A percentile compares a stretch with the other conserved stretches of the same genome.
phyloP scores from a whole-genome alignment of 2,888 invertebrate genomes.

The Colostygia pectinataria region DNA sequence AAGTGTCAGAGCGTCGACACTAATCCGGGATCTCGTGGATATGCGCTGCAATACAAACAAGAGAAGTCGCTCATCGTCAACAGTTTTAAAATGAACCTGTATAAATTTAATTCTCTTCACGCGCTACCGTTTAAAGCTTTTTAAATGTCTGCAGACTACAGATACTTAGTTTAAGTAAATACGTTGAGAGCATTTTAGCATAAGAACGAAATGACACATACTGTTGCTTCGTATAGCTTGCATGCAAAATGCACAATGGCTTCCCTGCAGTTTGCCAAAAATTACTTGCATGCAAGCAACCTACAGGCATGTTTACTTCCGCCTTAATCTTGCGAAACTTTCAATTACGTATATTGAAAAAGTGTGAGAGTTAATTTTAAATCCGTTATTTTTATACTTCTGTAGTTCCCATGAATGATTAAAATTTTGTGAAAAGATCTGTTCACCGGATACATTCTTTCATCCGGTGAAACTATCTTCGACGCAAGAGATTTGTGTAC shows the following conservation, averaged over 20 bases:
- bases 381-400: too few species aligned
- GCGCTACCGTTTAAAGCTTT: slow-evolving; percentile 3
- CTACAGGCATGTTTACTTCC: too few species aligned
- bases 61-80: slow-evolving; percentile 7
- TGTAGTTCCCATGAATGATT: slow-evolving; percentile 3
- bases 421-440: slow-evolving; percentile 2
- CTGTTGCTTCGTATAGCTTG: too few species aligned
- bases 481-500: background rate
- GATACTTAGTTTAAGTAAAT: too few species aligned
- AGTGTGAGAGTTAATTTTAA: too few species aligned
- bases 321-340: too few species aligned
- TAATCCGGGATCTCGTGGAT: slow-evolving; percentile 54
- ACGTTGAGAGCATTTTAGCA: too few species aligned
- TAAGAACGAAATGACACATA: too few species aligned
- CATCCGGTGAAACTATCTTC: slow-evolving; percentile 11
- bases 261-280: too few species aligned
- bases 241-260: too few species aligned
- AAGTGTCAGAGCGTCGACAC: slow-evolving; percentile 45
- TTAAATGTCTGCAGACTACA: background rate
- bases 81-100: slow-evolving; percentile 14
- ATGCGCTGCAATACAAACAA: slow-evolving; percentile 53
- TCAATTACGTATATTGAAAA: too few species aligned
- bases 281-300: too few species aligned
- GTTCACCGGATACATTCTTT: slow-evolving; percentile 8
- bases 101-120: slow-evolving; percentile 7